Evolutionary conservation across 2,113 vertebrate genomes (phyloP), one percentile per base, ranked within the genome.

Genomic region (Balaeniceps rex): DNA sequence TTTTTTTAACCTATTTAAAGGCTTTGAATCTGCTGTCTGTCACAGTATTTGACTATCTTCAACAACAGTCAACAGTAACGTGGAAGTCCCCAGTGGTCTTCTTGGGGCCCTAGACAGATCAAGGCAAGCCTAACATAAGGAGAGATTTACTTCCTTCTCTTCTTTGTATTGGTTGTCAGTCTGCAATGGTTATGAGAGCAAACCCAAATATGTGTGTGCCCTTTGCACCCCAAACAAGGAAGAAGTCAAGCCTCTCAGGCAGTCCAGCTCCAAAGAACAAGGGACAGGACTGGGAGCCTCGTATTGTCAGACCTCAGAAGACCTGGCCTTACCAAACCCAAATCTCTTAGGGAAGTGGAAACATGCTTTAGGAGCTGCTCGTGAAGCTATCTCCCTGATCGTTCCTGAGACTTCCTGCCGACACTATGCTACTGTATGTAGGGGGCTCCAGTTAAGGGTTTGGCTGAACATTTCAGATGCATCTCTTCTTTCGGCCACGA

Each of bases 1-100:
- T 72, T 94, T 97, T 85, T 95, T 64, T 71, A 92, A 96, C 93
- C 93, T 94, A 79, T 82, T 96, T 95, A 91, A 84, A 85, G 36
- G 31, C 57, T 86, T 83, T 74, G 57, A 88, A 80, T 66, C 58
- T 94, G 28, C 75, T 66, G 23, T 71, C 82, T 91, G 55, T 70
- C 51, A 78, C 15, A 49, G 44, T 17, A 47, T 71, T 94, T 82
- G 14, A 75, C n/a, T 91, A 6, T 64, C 57, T 85, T 65, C 52
- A 24, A 58, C 51, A 66, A 66, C 23, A 66, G 36, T 51, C 63
- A 66, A 61, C 42, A 68, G 40, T 12, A 65, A 72, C 0, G 5
- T 51, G 18, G 23, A 86, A 83, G 51, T 80, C 26, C 6, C 42
- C 47, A 84, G 0, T 0, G 8, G 47, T 74, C 46, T 80, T 96